Percentiles rank a stretch among this genome's conserved stretches.
phyloP scores from a whole-genome alignment of 1,140 invertebrate genomes.

The Diabrotica undecimpunctata region DNA sequence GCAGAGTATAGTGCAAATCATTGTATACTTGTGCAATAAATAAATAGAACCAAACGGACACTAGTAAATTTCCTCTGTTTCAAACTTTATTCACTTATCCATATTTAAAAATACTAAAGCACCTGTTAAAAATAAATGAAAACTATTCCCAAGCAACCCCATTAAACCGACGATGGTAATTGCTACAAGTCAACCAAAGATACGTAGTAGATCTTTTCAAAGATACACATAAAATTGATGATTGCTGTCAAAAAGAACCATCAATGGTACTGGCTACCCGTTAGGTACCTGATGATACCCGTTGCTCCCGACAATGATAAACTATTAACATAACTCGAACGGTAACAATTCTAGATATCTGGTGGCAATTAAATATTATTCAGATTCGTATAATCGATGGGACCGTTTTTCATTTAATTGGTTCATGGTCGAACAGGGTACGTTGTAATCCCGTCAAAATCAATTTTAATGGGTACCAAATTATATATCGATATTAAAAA shows the following conservation, averaged over 20 bases:
- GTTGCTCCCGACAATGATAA: neutral
- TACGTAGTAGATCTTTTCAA: neutral
- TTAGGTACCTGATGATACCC: neutral
- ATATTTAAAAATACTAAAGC: no score
- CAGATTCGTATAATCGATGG: neutral
- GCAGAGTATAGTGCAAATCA: no score
- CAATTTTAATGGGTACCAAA: neutral
- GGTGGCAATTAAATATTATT: conserved; percentile 3
- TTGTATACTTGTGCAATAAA: no score
- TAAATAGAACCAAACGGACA: no score
- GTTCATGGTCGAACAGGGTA: neutral
- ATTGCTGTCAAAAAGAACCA: neutral
- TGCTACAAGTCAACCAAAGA: no score
- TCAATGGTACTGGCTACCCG: neutral
- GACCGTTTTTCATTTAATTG: neutral
- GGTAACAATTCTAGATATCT: neutral
- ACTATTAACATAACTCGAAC: conserved; percentile 1
- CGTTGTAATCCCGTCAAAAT: neutral
- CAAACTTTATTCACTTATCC: no score
- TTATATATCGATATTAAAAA: neutral
- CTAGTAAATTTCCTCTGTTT: no score
- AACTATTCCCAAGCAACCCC: no score
- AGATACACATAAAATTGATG: neutral
- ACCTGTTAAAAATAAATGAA: no score
- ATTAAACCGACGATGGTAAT: no score